Percentiles rank a stretch among this genome's conserved stretches.
These are phyloP conservation scores for Aleiodes alternator DNA, from an alignment of 2,888 invertebrate species.

Conservation along the genomic window DNA sequence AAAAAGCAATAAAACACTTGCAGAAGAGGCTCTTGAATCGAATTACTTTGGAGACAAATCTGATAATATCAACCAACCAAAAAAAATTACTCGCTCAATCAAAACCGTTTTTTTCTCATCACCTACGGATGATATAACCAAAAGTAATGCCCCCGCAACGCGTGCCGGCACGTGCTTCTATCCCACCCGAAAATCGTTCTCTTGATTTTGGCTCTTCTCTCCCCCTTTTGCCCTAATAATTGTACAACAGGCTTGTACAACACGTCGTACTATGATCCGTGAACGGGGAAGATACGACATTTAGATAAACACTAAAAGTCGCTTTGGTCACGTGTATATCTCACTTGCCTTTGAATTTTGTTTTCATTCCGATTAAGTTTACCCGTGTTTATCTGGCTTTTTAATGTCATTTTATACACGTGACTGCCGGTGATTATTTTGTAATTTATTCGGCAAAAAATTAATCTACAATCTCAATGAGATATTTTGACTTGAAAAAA, in stretches of 20 bases:
- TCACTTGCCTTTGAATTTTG: constrained; percentile 40
- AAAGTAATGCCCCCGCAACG: constrained; percentile 37
- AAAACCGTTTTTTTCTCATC: constrained; percentile 23
- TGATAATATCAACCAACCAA: background rate
- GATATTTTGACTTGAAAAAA: too few relatives aligned
- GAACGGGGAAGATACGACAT: constrained; percentile 38
- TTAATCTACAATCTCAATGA: background rate
- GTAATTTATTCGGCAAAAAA: background rate
- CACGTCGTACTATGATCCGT: constrained; percentile 33
- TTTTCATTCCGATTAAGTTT: constrained; percentile 44
- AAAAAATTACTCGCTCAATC: constrained; percentile 27
- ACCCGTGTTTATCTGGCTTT: constrained; percentile 21
- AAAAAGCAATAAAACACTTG: background rate
- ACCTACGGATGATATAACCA: constrained; percentile 15
- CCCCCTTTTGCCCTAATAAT: constrained; percentile 55
- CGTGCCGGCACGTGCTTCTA: constrained; percentile 46
- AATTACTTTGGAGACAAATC: background rate
- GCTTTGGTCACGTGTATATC: constrained; percentile 33
- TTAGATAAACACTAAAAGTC: constrained; percentile 36
- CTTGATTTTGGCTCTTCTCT: background rate
- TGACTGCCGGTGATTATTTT: background rate
- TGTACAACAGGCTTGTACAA: constrained; percentile 50
- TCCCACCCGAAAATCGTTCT: constrained; percentile 32
- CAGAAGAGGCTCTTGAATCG: background rate
- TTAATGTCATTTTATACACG: constrained; percentile 10